Evolutionary conservation across 2,888 invertebrate species (phyloP).

Genomic region (Xestia sexstrigata): DNA sequence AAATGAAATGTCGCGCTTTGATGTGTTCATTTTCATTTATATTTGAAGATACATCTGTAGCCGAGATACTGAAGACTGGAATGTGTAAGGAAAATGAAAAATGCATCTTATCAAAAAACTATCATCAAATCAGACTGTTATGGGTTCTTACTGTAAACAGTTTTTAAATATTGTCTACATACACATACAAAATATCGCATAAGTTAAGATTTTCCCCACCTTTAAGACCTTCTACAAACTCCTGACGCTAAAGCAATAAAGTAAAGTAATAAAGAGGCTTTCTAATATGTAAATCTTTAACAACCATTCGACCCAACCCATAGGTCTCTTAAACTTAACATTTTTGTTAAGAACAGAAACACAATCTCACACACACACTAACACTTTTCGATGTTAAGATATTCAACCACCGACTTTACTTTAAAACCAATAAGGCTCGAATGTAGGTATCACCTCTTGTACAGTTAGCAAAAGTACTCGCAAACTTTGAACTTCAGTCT

Average conservation of each 20-base stretch:
- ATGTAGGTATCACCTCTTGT: neutral
- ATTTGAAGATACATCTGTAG: neutral
- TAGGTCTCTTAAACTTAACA: constrained; percentile 65
- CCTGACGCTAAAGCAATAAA: constrained; percentile 22
- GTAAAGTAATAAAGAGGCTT: constrained; percentile 29
- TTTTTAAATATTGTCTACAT: neutral
- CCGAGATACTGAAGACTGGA: neutral
- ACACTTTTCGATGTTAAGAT: constrained; percentile 39
- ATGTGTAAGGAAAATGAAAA: neutral
- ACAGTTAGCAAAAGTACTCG: neutral
- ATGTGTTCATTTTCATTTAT: constrained; percentile 11
- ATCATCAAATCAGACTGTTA: neutral
- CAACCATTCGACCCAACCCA: constrained; percentile 7
- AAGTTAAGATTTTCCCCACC: neutral
- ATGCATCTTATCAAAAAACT: neutral
- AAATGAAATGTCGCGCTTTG: neutral
- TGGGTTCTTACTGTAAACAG: neutral
- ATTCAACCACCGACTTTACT: neutral
- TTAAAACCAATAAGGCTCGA: neutral
- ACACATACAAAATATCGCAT: neutral
- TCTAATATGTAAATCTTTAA: constrained; percentile 33
- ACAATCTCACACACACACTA: constrained; percentile 62
- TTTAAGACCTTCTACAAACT: neutral
- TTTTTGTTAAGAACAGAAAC: constrained; percentile 68
- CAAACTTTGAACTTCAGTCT: constrained; percentile 15